Evolutionary conservation across 1,140 invertebrate species (phyloP).

Genomic region (Zaprionus ornatus): DNA sequence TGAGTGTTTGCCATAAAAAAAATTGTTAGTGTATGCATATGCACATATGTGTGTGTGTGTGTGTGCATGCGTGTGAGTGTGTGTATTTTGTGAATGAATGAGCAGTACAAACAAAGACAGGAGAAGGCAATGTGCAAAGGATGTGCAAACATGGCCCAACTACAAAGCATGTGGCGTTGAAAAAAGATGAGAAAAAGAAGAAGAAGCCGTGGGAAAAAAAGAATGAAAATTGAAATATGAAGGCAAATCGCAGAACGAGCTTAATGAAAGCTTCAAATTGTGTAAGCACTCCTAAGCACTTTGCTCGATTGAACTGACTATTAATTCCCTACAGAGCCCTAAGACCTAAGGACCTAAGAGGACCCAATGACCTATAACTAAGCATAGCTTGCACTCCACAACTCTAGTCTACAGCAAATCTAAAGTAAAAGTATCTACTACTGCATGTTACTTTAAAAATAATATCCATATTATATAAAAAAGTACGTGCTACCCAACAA

Average conservation of each 20-base stretch:
- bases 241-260: slow-evolving; percentile 7
- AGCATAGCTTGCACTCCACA: too few species aligned
- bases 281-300: slow-evolving; percentile 2
- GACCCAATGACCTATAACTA: too few species aligned
- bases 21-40: slow-evolving; percentile 16
- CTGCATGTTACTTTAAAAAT: too few species aligned
- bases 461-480: too few species aligned
- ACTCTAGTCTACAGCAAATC: too few species aligned
- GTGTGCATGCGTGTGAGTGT: slow-evolving; percentile 15
- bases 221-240: slow-evolving; percentile 57
- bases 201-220: slow-evolving; percentile 12
- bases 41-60: slow-evolving; percentile 3
- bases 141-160: slow-evolving; percentile 66
- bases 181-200: not conserved
- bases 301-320: not conserved
- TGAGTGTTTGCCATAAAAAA: slow-evolving; percentile 49
- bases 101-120: slow-evolving; percentile 76
- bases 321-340: too few species aligned
- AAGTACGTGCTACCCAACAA: too few species aligned
- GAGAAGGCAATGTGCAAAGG: slow-evolving; percentile 70
- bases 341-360: too few species aligned
- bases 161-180: slow-evolving; percentile 32
- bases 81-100: slow-evolving; percentile 70
- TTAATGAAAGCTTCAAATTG: slow-evolving; percentile 10
- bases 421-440: too few species aligned